Evolutionary conservation across 1,140 invertebrate genomes (phyloP), one percentile per base, ranked within the genome.

Genomic region (Paracyclopina nana): DNA sequence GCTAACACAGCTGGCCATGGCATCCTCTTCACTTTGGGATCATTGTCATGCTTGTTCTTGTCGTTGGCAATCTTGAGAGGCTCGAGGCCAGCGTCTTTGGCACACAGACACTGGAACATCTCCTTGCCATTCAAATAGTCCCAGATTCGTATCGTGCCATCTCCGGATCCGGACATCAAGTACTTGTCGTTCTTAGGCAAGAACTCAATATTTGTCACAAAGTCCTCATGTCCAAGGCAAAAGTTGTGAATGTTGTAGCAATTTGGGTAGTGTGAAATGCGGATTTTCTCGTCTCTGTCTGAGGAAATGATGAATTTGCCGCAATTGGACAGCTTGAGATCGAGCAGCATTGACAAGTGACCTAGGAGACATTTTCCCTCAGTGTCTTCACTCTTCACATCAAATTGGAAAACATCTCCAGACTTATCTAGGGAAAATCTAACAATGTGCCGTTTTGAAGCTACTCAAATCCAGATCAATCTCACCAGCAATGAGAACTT

Each of bases 241-340:
- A 77, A 92, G 41, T 73, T 72, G 46, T 78, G 64, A 58, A 94
- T 88, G 58, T 84, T 82, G 59, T 87, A 86, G 20, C 74, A 69
- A 58, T 84, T 80, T 4, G 87, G 86, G 68, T 75, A 91, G 60
- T 73, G 70, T 1, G 84, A 85, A 1, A 92, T 74, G 46, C 81
- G 70, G 38, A 94, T 85, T 68, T 95, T 95, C 62, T 94, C 87
- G 69, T 94, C 88, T 57, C 87, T 70, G 61, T 95, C 87, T 55
- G 77, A 76, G 2, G 83, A 85, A 6, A 90, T 73, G 6, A 92
- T 68, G 60, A 72, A 79, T 53, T 74, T 74, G 52, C 72, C 71
- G 64, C 82, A 72, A 45, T 65, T 56, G 0, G 77, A 76, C 53
- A 87, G 59, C 57, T 66, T 65, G 53, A 88, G 64, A 65, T 90